Evolutionary conservation across 2,797 vertebrate genomes (phyloP).

Genomic region (Naso thynnoides): DNA sequence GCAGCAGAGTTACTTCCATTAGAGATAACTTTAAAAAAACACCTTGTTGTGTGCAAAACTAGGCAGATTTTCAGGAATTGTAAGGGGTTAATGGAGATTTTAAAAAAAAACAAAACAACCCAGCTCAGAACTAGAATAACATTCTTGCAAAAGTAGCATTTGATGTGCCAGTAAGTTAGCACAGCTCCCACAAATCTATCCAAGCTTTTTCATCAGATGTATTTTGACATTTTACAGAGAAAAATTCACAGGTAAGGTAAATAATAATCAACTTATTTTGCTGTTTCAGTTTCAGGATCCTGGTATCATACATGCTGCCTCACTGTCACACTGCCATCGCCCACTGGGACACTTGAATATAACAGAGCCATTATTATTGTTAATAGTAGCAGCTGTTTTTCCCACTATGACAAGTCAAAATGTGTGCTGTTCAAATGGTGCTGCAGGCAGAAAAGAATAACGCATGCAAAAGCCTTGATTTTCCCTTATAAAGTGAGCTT

Average conservation of each 20-base stretch:
- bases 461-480: neutral
- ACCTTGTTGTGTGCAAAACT: no score
- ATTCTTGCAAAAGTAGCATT: neutral
- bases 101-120: no score
- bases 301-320: neutral
- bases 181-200: slow-evolving; percentile 13
- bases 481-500: neutral
- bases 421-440: neutral
- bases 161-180: neutral
- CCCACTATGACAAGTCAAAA: neutral
- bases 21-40: no score
- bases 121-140: no score
- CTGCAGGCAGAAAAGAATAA: neutral
- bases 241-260: slow-evolving; percentile 9
- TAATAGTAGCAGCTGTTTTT: neutral
- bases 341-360: slow-evolving; percentile 7
- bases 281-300: neutral
- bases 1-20: no score
- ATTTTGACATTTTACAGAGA: slow-evolving; percentile 16
- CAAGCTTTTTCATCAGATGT: slow-evolving; percentile 10
- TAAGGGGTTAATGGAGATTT: neutral
- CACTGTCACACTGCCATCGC: slow-evolving; percentile 2
- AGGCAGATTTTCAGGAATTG: no score
- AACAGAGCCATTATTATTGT: neutral
- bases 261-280: slow-evolving; percentile 7